These are phyloP conservation scores for Pterophyllum scalare DNA, from an alignment of 2,113 vertebrate genomes.

Conservation along the genomic window DNA sequence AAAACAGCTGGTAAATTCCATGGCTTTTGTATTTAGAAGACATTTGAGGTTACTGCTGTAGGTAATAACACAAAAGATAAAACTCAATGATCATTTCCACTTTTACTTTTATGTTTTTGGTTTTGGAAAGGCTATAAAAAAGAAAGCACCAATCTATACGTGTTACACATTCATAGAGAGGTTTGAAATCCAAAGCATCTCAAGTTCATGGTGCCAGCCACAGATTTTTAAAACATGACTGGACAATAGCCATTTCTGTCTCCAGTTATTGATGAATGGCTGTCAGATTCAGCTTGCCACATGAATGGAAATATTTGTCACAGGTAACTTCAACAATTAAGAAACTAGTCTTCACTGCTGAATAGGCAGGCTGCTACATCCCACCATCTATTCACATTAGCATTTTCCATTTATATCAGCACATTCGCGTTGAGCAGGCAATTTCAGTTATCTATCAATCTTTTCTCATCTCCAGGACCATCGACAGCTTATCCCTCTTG, in stretches of 20 bases:
- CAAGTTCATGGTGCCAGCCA: not conserved
- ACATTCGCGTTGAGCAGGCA: conserved; percentile 45
- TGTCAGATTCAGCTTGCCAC: not conserved
- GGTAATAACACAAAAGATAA: not conserved
- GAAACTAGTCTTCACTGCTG: conserved; percentile 14
- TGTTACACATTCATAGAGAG: not conserved
- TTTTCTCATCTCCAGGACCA: conserved; percentile 60
- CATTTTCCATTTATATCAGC: conserved; percentile 65
- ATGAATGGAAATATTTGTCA: conserved; percentile 3
- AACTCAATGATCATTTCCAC: not conserved
- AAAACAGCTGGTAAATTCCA: not conserved
- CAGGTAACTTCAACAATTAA: conserved; percentile 23
- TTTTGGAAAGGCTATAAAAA: not conserved
- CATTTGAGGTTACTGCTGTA: not conserved
- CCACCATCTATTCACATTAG: conserved; percentile 58
- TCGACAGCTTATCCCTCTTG: conserved; percentile 65
- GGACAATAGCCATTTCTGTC: not conserved
- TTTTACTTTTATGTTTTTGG: not conserved
- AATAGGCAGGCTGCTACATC: conserved; percentile 22
- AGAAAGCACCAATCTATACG: not conserved
- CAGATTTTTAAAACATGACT: conserved; percentile 14
- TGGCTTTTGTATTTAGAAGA: not conserved
- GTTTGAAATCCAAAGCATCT: not conserved
- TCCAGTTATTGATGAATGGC: conserved; percentile 2
- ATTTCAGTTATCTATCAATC: conserved; percentile 68